Evolutionary conservation across 1,140 invertebrate species (phyloP).

Genomic region (Macrobrachium nipponense): DNA sequence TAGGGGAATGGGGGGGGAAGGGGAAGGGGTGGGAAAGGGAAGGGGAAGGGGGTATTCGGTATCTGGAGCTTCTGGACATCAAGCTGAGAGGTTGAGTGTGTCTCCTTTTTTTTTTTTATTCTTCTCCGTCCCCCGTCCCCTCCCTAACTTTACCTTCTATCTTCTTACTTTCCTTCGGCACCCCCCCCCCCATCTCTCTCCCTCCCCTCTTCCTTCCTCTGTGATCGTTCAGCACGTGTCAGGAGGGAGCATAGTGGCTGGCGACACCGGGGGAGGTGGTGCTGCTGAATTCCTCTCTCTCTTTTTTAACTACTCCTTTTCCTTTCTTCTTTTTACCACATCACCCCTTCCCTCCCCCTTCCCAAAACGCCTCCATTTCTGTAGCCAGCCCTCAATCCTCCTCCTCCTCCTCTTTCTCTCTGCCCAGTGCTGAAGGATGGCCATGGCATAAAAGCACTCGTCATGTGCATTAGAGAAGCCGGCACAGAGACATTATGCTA

Average conservation of each 20-base stretch:
- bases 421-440: conserved; percentile 40
- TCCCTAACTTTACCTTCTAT: not conserved
- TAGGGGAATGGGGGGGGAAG: not conserved
- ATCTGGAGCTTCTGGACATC: not conserved
- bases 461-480: conserved; percentile 47
- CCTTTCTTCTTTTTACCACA: not conserved
- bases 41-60: not conserved
- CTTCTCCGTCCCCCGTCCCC: not conserved
- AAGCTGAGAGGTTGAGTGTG: not conserved
- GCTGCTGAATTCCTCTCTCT: conserved; percentile 3
- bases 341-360: not conserved
- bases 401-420: not conserved
- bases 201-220: conserved; percentile 3
- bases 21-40: not conserved
- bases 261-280: no score
- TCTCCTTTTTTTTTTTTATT: conserved; percentile 5
- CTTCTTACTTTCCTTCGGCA: not conserved
- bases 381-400: not conserved
- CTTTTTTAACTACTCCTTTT: conserved; percentile 1
- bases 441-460: conserved; percentile 48
- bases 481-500: conserved; percentile 43
- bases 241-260: no score
- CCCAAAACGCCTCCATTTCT: not conserved
- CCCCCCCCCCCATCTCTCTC: not conserved
- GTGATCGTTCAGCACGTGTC: not conserved